Base-by-base conservation (phyloP, 2,113 vertebrate species). In the Chaenocephalus aceratus region DNA sequence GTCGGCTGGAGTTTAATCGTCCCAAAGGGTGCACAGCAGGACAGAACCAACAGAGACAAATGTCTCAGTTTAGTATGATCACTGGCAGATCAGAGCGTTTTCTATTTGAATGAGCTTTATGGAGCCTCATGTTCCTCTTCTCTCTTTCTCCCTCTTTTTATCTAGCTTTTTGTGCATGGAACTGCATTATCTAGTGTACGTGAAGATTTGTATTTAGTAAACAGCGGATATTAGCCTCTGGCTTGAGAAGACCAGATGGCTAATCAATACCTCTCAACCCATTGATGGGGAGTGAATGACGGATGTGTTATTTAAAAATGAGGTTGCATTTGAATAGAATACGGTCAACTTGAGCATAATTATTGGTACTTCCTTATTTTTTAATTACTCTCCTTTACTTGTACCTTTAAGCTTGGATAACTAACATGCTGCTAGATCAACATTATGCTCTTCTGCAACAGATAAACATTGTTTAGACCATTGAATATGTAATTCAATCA, bases 31-130 rank as follows among this genome's bases (percentile, higher is more conserved):
- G 72, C 86, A 82, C 86, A 89, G 81, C 75, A 80, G 86, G 85
- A 85, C 76, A 82, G 72, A 82, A 72, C 69, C 76, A 87, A 82
- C 88, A 82, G 80, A 92, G 90, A 94, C 87, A 93, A 94, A 95
- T 94, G 91, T 91, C 89, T 92, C 90, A 82, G 86, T 92, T 94
- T 93, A 93, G 75, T 69, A 57, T 87, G 87, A 93, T 93, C 86
- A 77, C 84, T 86, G 80, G 84, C 77, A 90, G 83, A 94, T 93
- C 84, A 82, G 75, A 85, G 73, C 63, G 26, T 90, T 90, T 88
- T 73, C 63, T 64, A 45, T 85, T 69, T 70, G 73, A 72, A 75
- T 56, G 52, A 80, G 67, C 34, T 41, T 57, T 60, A 11, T 44
- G 63, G 45, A 84, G n/a, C 67, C 51, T 65, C 18, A 8, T 88